Percentiles rank a stretch among this genome's conserved stretches.
phyloP scores from a whole-genome alignment of 2,113 vertebrate genomes.

The Aspidoscelis tigris region DNA sequence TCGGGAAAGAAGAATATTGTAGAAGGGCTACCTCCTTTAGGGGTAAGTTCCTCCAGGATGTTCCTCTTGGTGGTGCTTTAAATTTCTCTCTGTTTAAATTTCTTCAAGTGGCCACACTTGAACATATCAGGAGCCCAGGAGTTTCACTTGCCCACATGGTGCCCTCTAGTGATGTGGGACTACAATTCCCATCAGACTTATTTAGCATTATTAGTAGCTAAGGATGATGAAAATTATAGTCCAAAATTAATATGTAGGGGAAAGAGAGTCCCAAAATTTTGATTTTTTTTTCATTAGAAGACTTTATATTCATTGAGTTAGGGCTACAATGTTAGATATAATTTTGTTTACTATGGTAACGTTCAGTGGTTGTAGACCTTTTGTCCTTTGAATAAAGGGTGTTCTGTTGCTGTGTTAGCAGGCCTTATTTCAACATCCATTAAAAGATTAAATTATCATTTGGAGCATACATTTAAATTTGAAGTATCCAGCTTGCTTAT shows the following conservation, averaged over 20 bases:
- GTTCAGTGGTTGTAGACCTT: too few species aligned
- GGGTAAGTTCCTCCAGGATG: constrained; percentile 78
- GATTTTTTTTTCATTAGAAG: too few species aligned
- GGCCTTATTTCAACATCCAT: too few species aligned
- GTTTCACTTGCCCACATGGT: not conserved
- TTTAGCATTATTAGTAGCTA: not conserved
- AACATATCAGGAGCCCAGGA: not conserved
- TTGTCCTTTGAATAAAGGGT: too few species aligned
- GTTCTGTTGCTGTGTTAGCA: too few species aligned
- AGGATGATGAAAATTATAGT: not conserved
- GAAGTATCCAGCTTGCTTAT: too few species aligned
- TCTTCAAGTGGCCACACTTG: not conserved
- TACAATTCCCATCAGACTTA: not conserved
- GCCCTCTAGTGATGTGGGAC: not conserved
- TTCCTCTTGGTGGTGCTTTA: not conserved
- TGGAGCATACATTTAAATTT: too few species aligned
- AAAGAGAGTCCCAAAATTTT: too few species aligned
- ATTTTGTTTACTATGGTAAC: too few species aligned
- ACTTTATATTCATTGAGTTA: too few species aligned
- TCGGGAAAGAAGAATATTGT: constrained; percentile 85
- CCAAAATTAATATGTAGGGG: not conserved
- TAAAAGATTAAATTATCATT: too few species aligned
- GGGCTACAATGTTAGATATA: too few species aligned
- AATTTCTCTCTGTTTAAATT: not conserved
- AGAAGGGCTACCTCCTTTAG: constrained; percentile 89